Base-by-base conservation (phyloP, 2,888 invertebrate genomes). In the Pterostichus niger region DNA sequence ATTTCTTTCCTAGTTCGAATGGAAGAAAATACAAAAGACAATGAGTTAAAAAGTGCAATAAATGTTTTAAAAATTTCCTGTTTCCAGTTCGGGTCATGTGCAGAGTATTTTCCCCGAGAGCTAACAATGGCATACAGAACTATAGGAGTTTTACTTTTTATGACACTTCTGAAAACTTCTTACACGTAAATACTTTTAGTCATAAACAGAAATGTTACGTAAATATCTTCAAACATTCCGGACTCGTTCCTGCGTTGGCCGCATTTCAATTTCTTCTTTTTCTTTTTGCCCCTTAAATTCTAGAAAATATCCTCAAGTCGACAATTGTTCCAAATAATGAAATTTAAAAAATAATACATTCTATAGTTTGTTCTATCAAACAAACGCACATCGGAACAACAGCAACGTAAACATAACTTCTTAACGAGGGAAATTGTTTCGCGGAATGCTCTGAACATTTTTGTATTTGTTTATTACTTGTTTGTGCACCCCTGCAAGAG, bases 161-260 rank as follows among this genome's bases (percentile, higher is more conserved):
- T 64, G 13, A 13, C 33, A 35, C 33, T 64, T n/a, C 64, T 6
- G 33, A 11, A 35, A 64, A 64, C 33, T 64, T 64, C 64, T n/a
- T 64, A 64, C 64, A 64, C 64, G 64, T 64, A 64, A 64, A 64
- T 64, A 64, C 64, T 64, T 64, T 64, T 64, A 64, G 64, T 35
- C 64, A 64, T 64, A 64, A 64, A 11, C n/a, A 64, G 64, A 64
- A 64, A 2, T 64, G 64, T 40, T 31, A 35, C 64, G 64, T 64
- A 64, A 61, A 61, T 64, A 64, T 64, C 64, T 64, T 11, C 59
- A 31, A 64, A 40, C 33, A 64, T 64, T 64, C 64, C 35, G 11
- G 31, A 11, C 35, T 64, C 33, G 35, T 13, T 64, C n/a, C 31
- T 35, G 5, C 13, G 7, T 13, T 35, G 35, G 64, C 33, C 11